Base-by-base conservation (phyloP, 2,888 invertebrate species). In the Sisyra nigra region DNA sequence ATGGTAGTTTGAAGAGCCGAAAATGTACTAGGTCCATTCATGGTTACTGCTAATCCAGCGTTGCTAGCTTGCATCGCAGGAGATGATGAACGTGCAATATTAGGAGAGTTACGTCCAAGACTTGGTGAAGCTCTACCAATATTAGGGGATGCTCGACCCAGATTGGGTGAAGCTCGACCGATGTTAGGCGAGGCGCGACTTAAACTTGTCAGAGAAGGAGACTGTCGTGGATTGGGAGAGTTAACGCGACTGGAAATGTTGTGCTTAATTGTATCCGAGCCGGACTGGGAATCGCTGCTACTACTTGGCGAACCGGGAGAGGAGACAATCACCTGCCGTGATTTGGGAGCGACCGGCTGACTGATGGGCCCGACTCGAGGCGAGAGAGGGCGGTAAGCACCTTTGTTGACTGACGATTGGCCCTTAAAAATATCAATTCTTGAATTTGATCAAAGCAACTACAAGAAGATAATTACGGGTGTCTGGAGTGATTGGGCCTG, bases 281-380 rank as follows among this genome's bases (percentile, higher is more conserved):
- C 84, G 56, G 80, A 80, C 59, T 80, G 81, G 53, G 80, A 80
- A 59, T 81, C 83, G 57, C 83, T 81, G 68, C 83, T 79, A 75
- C 76, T 83, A 74, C 82, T 84, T 75, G 84, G 82, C 61, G 85
- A 84, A 71, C 81, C 84, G 72, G 84, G 85, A 57, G 83, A 80
- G 58, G 78, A 72, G 53, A 72, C 71, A 69, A 72, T 71, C 70
- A 72, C 71, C 58, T 63, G 66, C 51, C 64, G 65, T 60, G 66
- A 60, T 59, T 65, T 65, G 58, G 66, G 62, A 48, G 65, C 64
- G 55, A 65, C 68, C 66, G 67, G 63, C 15, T 43, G 43, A 43
- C 52, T 51, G 63, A 67, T 63, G 57, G 73, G 65, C 56, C 71
- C 75, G 63, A 71, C 72, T 59, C 69, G 72, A 56, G 74, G 75